Percentiles rank a stretch among this genome's conserved stretches.
phyloP scores from a whole-genome alignment of 1,140 invertebrate species.

The Micrasema minimum region DNA sequence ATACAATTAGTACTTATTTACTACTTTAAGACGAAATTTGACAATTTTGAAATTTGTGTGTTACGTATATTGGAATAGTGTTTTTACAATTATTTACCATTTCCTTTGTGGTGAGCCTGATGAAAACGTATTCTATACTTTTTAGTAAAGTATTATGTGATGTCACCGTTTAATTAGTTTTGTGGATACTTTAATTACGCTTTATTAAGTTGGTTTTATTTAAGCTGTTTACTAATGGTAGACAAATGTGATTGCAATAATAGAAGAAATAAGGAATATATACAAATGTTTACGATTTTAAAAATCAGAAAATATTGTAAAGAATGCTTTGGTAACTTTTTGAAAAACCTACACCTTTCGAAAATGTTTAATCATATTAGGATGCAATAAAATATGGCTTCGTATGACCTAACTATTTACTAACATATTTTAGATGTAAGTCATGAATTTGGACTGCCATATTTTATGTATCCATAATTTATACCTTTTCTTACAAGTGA shows the following conservation, averaged over 20 bases:
- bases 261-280: slow-evolving; percentile 50
- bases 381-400: slow-evolving; percentile 23
- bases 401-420: slow-evolving; percentile 8
- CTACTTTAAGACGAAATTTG: slow-evolving; percentile 54
- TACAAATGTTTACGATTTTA: slow-evolving; percentile 42
- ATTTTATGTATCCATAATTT: slow-evolving; percentile 15
- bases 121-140: background rate
- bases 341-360: slow-evolving; percentile 20
- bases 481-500: too few relatives aligned
- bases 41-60: slow-evolving; percentile 50
- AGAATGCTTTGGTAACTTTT: slow-evolving; percentile 37
- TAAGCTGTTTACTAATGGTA: slow-evolving; percentile 37
- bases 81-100: slow-evolving; percentile 19
- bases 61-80: slow-evolving; percentile 43
- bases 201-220: slow-evolving; percentile 35
- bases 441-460: slow-evolving; percentile 4
- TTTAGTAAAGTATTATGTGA: slow-evolving; percentile 17
- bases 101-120: background rate
- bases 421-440: slow-evolving; percentile 10
- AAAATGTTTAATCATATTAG: slow-evolving; percentile 20
- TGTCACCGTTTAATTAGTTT: background rate
- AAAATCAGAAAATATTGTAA: slow-evolving; percentile 22
- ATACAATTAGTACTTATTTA: slow-evolving; percentile 48
- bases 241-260: slow-evolving; percentile 54
- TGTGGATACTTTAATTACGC: slow-evolving; percentile 19